These are phyloP conservation scores for Siniperca scherzeri DNA, from an alignment of 2,797 vertebrate species.

Conservation along the genomic window DNA sequence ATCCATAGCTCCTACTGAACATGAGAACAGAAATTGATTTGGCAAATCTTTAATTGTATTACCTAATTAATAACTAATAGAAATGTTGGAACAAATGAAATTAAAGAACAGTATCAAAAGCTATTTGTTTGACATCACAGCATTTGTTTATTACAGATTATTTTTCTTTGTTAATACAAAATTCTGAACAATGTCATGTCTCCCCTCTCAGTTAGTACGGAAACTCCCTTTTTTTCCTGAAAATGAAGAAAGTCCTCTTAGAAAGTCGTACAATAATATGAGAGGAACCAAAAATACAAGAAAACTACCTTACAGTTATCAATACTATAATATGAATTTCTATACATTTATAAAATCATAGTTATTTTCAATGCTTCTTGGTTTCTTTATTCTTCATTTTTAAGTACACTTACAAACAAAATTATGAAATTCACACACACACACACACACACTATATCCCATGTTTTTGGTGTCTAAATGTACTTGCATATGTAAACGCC, in stretches of 20 bases:
- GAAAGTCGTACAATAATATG: slow-evolving; percentile 34
- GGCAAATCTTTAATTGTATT: slow-evolving; percentile 34
- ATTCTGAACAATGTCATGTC: slow-evolving; percentile 76
- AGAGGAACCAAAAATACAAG: slow-evolving; percentile 60
- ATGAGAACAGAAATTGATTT: slow-evolving; percentile 25
- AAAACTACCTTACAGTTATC: slow-evolving; percentile 68
- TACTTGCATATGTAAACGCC: slow-evolving; percentile 78
- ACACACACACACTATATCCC: slow-evolving; percentile 31
- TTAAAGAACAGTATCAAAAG: slow-evolving; percentile 43
- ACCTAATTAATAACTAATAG: slow-evolving; percentile 26
- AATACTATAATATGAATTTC: slow-evolving; percentile 72
- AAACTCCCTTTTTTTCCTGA: slow-evolving; percentile 79
- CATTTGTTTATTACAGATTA: slow-evolving; percentile 76
- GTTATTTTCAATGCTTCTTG: slow-evolving; percentile 76
- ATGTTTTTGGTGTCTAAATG: slow-evolving; percentile 81
- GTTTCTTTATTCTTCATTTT: slow-evolving; percentile 82
- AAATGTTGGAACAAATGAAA: slow-evolving; percentile 22
- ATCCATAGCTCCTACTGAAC: slow-evolving; percentile 4
- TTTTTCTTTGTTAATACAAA: slow-evolving; percentile 76
- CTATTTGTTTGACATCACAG: slow-evolving; percentile 72
- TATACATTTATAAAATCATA: slow-evolving; percentile 83
- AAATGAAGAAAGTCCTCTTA: slow-evolving; percentile 66
- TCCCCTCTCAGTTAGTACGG: slow-evolving; percentile 41
- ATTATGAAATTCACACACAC: slow-evolving; percentile 63
- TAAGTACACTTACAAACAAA: slow-evolving; percentile 86